phyloP scores from a whole-genome alignment of 2,797 vertebrate genomes.

The Sebastes goodei region DNA sequence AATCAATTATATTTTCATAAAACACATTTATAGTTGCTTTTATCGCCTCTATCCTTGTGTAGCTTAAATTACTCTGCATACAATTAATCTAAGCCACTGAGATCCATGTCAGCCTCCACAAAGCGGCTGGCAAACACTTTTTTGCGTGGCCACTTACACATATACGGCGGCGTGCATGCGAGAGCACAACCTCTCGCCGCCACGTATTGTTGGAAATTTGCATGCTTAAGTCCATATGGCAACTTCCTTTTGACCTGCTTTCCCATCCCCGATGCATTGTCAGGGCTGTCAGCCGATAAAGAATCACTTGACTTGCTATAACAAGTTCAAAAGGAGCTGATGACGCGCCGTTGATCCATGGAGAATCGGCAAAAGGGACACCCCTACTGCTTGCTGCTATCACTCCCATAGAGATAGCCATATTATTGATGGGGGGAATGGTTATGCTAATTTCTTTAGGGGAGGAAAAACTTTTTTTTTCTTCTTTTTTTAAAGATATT shows the following conservation, averaged over 20 bases:
- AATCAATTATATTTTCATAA: background rate
- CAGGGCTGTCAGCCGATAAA: slow-evolving; percentile 96
- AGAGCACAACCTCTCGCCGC: slow-evolving; percentile 71
- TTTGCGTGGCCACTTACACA: slow-evolving; percentile 27
- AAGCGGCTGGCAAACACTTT: slow-evolving; percentile 38
- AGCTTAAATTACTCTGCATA: background rate
- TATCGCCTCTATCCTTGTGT: background rate
- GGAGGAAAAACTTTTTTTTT: slow-evolving; percentile 77
- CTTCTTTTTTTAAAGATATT: slow-evolving; percentile 49
- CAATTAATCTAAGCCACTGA: slow-evolving; percentile 11
- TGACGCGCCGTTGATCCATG: slow-evolving; percentile 95
- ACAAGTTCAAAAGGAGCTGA: slow-evolving; percentile 98
- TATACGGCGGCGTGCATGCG: slow-evolving; percentile 51
- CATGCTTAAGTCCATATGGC: slow-evolving; percentile 96
- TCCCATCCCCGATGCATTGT: slow-evolving; percentile 94
- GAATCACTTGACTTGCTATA: slow-evolving; percentile 99
- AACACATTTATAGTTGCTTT: slow-evolving; percentile 8
- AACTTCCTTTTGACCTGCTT: slow-evolving; percentile 98
- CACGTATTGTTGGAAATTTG: slow-evolving; percentile 88
- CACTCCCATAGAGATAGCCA: slow-evolving; percentile 95
- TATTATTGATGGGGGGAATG: slow-evolving; percentile 93
- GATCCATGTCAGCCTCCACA: slow-evolving; percentile 29
- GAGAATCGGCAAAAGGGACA: slow-evolving; percentile 96
- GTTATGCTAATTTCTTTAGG: slow-evolving; percentile 93
- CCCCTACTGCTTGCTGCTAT: slow-evolving; percentile 92